Evolutionary conservation across 2,113 vertebrate species (phyloP).

Genomic region (Gobius niger): DNA sequence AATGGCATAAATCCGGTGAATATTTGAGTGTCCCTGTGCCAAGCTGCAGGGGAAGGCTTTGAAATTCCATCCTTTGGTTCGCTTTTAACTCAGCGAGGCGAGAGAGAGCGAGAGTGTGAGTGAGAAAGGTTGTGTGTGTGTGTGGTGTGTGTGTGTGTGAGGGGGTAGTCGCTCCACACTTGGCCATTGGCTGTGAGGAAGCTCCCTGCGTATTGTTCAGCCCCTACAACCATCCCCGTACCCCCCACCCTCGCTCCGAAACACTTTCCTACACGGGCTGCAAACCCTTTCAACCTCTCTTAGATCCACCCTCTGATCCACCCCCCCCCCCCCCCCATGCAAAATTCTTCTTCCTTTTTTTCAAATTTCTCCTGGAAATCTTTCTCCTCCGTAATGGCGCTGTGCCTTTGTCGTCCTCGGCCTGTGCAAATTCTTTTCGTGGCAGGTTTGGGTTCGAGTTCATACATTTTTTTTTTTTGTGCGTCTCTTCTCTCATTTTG

Average conservation of each 20-base stretch:
- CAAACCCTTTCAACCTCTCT: background rate
- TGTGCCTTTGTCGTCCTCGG: slow-evolving; percentile 67
- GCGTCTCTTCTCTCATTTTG: background rate
- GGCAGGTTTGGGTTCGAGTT: slow-evolving; percentile 24
- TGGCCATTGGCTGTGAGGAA: slow-evolving; percentile 65
- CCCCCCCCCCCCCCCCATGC: slow-evolving; percentile 44
- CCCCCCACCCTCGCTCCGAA: slow-evolving; percentile 6
- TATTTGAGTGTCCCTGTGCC: slow-evolving; percentile 72
- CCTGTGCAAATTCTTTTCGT: slow-evolving; percentile 25
- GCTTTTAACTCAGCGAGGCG: slow-evolving; percentile 70
- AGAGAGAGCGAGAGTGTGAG: background rate
- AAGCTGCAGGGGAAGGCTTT: slow-evolving; percentile 76
- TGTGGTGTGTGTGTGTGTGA: background rate
- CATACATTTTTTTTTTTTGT: background rate
- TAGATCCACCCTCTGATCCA: background rate
- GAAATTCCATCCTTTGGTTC: slow-evolving; percentile 74
- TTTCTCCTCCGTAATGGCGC: slow-evolving; percentile 59
- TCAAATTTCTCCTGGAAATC: slow-evolving; percentile 70
- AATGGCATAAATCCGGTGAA: slow-evolving; percentile 24
- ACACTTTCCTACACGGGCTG: background rate
- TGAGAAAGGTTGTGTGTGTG: slow-evolving; percentile 1
- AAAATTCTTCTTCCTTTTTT: slow-evolving; percentile 73
- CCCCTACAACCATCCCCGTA: background rate
- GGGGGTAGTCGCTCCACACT: slow-evolving; percentile 57
- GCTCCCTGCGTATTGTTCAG: slow-evolving; percentile 32